Evolutionary conservation across 2,113 vertebrate species (phyloP).

Genomic region (Perca flavescens): DNA sequence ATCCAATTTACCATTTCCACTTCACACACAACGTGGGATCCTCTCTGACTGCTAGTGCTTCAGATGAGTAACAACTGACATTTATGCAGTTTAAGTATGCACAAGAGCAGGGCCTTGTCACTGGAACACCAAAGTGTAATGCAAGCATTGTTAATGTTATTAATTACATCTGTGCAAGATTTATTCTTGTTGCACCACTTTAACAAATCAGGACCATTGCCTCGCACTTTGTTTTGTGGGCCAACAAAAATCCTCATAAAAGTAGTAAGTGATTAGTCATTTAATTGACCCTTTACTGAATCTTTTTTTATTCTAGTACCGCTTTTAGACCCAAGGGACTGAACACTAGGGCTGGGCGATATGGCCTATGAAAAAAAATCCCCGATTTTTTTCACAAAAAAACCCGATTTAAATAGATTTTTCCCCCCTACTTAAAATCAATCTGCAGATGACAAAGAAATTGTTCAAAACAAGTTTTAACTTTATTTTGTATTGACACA

Average conservation of each 20-base stretch:
- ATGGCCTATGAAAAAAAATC: too few species aligned
- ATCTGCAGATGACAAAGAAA: too few species aligned
- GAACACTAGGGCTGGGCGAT: background rate
- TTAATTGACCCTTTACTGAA: background rate
- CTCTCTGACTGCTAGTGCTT: slow-evolving; percentile 1
- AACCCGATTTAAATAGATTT: too few species aligned
- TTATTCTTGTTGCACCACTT: background rate
- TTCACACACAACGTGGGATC: slow-evolving; percentile 23
- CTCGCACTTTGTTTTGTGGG: background rate
- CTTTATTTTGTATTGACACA: too few species aligned
- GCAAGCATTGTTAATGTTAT: background rate
- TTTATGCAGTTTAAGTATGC: slow-evolving; percentile 2
- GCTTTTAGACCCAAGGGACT: background rate
- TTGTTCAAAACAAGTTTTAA: too few species aligned
- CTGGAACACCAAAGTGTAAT: background rate
- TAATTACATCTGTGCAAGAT: background rate
- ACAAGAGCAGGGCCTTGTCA: too few species aligned
- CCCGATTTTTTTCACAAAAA: too few species aligned
- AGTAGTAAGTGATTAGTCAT: background rate
- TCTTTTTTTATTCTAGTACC: background rate
- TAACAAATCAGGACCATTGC: background rate
- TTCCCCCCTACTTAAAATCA: too few species aligned
- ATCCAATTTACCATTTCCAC: slow-evolving; percentile 74
- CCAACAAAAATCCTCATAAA: background rate
- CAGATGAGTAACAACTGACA: slow-evolving; percentile 29